phyloP scores from a whole-genome alignment of 2,797 vertebrate species.

The Hemibagrus guttatus region DNA sequence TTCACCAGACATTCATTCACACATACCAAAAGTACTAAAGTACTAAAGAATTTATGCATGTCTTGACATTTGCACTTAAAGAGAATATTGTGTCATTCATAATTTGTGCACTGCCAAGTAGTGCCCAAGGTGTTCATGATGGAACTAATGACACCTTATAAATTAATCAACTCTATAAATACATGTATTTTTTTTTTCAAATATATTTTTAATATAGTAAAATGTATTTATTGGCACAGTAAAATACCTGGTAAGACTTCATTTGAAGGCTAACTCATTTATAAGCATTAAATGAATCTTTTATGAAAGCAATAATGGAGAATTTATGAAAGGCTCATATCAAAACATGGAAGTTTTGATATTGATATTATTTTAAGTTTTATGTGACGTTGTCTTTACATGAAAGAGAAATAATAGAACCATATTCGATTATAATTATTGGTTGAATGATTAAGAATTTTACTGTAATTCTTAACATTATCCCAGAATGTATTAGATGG shows the following conservation, averaged over 20 bases:
- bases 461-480: neutral
- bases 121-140: neutral
- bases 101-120: neutral
- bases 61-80: slow-evolving; percentile 28
- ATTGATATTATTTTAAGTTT: neutral
- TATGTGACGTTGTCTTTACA: neutral
- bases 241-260: neutral
- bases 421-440: neutral
- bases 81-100: slow-evolving; percentile 4
- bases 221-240: neutral
- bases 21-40: neutral
- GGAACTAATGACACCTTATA: neutral
- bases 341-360: neutral
- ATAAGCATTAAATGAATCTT: neutral
- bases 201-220: neutral
- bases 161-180: neutral
- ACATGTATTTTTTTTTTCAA: neutral
- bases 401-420: neutral
- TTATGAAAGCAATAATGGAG: neutral
- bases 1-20: neutral
- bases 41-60: slow-evolving; percentile 13
- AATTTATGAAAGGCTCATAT: neutral
- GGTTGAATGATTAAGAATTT: neutral
- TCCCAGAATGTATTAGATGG: neutral
- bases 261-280: neutral